These are phyloP conservation scores for Eulemur coronatus DNA, from an alignment of 2,797 vertebrate genomes.

Conservation along the genomic window DNA sequence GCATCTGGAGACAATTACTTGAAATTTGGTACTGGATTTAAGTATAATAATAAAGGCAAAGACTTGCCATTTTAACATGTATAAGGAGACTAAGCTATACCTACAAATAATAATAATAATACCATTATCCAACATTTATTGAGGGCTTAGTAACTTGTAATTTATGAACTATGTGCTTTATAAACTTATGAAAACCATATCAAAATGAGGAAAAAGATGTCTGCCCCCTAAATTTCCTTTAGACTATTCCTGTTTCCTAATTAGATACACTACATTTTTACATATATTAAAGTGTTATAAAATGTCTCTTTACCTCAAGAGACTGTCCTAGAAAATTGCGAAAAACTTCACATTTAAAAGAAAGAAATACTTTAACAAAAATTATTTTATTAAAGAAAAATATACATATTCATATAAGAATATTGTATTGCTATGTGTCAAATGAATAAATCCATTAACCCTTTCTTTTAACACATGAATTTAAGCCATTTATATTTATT, in stretches of 20 bases:
- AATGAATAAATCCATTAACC: neutral
- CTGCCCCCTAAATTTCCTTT: neutral
- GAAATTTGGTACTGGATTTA: neutral
- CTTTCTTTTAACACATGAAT: neutral
- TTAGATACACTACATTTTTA: neutral
- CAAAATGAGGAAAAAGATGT: neutral
- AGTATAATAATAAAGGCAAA: neutral
- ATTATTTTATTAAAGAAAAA: neutral
- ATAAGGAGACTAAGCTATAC: neutral
- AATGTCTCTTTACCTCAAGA: neutral
- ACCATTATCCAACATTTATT: neutral
- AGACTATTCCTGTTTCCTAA: neutral
- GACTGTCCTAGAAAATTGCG: neutral
- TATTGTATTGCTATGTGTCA: neutral
- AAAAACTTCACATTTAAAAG: neutral
- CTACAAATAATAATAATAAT: neutral
- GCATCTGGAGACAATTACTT: neutral
- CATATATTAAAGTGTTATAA: neutral
- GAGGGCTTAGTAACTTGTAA: neutral
- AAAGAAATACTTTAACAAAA: neutral
- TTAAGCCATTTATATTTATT: neutral
- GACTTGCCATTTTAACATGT: neutral
- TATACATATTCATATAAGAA: neutral
- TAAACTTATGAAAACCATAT: neutral
- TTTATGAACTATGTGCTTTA: neutral